phyloP scores from a whole-genome alignment of 2,113 vertebrate genomes.

The Pelvicachromis taeniatus region DNA sequence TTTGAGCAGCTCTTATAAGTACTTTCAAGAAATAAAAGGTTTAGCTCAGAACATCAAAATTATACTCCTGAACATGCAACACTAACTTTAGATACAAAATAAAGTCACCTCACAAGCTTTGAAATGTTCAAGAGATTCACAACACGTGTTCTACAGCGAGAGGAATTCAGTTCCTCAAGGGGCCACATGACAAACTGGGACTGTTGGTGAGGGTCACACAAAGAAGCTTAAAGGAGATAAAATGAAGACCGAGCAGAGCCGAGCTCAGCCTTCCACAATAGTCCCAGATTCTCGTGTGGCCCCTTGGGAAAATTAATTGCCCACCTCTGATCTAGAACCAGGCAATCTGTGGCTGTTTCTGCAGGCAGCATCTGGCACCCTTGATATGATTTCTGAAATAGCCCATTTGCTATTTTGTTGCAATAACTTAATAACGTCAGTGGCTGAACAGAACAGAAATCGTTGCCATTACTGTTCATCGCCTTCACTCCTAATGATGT shows the following conservation, averaged over 20 bases:
- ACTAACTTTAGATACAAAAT: neutral
- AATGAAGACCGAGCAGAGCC: neutral
- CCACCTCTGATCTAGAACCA: neutral
- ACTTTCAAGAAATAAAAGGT: neutral
- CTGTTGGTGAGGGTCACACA: neutral
- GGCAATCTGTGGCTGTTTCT: neutral
- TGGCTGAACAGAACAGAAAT: neutral
- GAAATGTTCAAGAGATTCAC: neutral
- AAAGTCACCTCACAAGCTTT: neutral
- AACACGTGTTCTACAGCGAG: neutral
- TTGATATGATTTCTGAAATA: neutral
- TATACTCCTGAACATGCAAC: neutral
- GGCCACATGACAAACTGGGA: neutral
- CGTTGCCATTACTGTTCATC: neutral
- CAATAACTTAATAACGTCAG: neutral
- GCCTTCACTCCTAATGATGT: neutral
- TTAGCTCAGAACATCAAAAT: neutral
- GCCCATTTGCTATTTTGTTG: constrained; percentile 7
- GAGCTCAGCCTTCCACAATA: neutral
- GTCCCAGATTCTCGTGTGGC: neutral
- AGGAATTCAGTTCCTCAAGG: neutral
- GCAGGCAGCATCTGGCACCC: neutral
- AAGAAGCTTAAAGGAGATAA: neutral
- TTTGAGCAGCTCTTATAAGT: neutral
- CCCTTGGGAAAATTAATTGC: neutral